Evolutionary conservation across 2,113 vertebrate genomes (phyloP).

Genomic region (Eretmochelys imbricata): DNA sequence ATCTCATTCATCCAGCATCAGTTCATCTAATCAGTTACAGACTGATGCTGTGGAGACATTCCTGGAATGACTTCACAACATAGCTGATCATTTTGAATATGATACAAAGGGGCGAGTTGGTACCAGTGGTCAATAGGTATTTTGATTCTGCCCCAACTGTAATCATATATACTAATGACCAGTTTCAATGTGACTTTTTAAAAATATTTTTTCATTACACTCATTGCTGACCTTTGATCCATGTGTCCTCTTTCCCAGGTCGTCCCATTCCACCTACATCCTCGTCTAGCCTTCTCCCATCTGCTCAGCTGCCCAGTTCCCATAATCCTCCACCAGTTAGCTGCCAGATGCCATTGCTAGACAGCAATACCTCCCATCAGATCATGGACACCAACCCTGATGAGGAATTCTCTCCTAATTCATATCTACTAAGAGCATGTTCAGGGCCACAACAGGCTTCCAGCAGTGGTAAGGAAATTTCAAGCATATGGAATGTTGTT

Average conservation of each 20-base stretch:
- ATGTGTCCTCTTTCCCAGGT: slow-evolving; percentile 92
- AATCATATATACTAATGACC: neutral
- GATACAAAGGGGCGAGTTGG: neutral
- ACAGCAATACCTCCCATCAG: slow-evolving; percentile 98
- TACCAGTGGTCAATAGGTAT: accelerated
- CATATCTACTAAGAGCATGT: slow-evolving; percentile 94
- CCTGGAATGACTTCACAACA: neutral
- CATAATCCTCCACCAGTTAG: slow-evolving; percentile 92
- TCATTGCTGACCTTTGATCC: slow-evolving; percentile 84
- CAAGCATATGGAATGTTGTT: slow-evolving; percentile 67
- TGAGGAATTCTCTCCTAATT: slow-evolving; percentile 93
- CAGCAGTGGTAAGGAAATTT: slow-evolving; percentile 91
- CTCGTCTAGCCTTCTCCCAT: slow-evolving; percentile 96
- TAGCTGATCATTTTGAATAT: neutral
- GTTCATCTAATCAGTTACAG: neutral
- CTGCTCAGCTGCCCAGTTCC: slow-evolving; percentile 92
- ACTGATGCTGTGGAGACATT: neutral
- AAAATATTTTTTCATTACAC: slow-evolving; percentile 67
- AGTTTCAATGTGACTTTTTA: slow-evolving; percentile 47
- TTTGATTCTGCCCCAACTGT: neutral
- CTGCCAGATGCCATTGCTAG: slow-evolving; percentile 99
- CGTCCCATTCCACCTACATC: slow-evolving; percentile 98
- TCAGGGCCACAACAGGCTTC: slow-evolving; percentile 87
- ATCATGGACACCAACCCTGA: slow-evolving; percentile 97
- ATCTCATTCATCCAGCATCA: neutral